Conservation (phyloP, 1,140 invertebrate species). For the Dendroctonus valens region DNA sequence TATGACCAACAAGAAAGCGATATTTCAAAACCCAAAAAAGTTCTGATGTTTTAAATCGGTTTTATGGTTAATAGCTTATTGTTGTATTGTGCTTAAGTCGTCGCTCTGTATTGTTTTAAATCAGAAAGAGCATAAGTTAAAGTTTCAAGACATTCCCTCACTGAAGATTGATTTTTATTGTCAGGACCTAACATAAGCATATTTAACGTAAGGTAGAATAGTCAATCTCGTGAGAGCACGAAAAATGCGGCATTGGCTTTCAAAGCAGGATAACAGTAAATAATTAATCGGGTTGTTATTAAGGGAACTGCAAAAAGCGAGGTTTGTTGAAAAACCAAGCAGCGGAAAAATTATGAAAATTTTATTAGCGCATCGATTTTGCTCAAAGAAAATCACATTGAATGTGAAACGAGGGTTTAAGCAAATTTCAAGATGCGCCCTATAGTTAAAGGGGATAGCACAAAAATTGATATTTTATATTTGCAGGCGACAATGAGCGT, state of each 20-base stretch:
- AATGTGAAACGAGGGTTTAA: not conserved
- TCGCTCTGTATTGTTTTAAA: not conserved
- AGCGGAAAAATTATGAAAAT: conserved; percentile 8
- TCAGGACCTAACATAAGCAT: not conserved
- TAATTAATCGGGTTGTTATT: conserved; percentile 6
- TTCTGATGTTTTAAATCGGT: too few species aligned
- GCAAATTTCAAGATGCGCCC: not conserved
- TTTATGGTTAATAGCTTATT: too few species aligned
- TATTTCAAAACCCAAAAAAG: too few species aligned
- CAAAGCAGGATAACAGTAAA: conserved; percentile 1
- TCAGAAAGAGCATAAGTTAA: not conserved
- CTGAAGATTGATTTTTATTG: not conserved
- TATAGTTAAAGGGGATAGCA: not conserved
- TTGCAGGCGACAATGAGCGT: too few species aligned
- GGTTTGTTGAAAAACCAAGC: conserved; percentile 1
- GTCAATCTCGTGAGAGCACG: not conserved
- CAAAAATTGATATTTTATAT: too few species aligned
- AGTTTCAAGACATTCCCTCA: not conserved
- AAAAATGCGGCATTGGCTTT: not conserved
- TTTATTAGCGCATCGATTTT: not conserved
- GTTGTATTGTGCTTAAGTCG: too few species aligned
- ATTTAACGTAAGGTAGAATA: not conserved
- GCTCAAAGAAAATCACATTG: conserved; percentile 3
- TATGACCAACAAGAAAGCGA: too few species aligned
- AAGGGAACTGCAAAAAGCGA: not conserved